Base-by-base conservation (phyloP, 2,888 invertebrate genomes). In the Nephrotoma guestfalica region DNA sequence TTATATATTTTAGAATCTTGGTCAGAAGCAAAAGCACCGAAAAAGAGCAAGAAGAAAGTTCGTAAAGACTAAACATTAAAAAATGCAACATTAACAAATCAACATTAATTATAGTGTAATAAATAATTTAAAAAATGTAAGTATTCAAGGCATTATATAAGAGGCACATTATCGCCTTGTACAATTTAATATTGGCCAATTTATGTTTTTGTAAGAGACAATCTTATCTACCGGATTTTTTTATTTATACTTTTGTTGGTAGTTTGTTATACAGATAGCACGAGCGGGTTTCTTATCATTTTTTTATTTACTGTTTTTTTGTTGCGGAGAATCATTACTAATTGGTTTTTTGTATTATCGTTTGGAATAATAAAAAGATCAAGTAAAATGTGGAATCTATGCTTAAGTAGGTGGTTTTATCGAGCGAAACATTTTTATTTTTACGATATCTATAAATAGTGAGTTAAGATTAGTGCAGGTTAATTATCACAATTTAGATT, bases 1-100 rank as follows among this genome's bases (percentile, higher is more conserved):
- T 84, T 84, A 11, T 84, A 6, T 41, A 41, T 84, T 41, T 84
- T 9, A 84, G 84, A 84, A 7, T 41, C 84, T 41, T 84, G 84
- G 84, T 13, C 84, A 3, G 84, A 84, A 84, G 84, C 84, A 41
- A 42, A 84, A 84, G 84, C 84, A 15, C 84, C 84, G n/a, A 84
- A 84, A 42, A 84, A 84, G 15, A 84, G 84, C 84, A 84, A 84
- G 42, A 84, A 84, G 84, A 84, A 84, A 84, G 42, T 41, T 84
- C 84, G 84, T 41, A 84, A 84, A 84, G 84, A 84, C 41, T 84
- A 84, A 84, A 84, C n/a, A 6, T 84, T 41, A 41, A 41, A 41
- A 84, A 5, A 84, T 15, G 41, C 4, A 84, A 41, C 41, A 41
- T 84, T 84, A 84, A 71, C 6, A 71, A 51, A 71, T 71, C 71